These are phyloP conservation scores for Drosophila azteca DNA, from an alignment of 1,140 invertebrate species.

Conservation along the genomic window DNA sequence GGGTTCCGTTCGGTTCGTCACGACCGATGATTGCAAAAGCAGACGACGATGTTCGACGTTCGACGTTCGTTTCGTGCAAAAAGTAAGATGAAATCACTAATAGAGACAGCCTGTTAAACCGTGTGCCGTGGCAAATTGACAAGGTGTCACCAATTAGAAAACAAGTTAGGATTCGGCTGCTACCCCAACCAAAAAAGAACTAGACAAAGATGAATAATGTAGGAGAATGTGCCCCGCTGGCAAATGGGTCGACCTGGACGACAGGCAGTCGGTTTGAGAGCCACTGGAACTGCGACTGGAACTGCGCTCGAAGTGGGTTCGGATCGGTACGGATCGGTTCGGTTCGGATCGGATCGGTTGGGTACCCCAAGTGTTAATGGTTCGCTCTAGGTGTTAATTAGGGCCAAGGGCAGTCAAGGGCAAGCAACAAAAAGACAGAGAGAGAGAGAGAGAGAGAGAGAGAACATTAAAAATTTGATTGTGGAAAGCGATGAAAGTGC, in stretches of 20 bases:
- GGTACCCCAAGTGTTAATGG: conserved; percentile 76
- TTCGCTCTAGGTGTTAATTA: conserved; percentile 73
- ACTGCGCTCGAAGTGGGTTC: too few relatives aligned
- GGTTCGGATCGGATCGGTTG: conserved; percentile 6
- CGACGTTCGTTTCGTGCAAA: conserved; percentile 14
- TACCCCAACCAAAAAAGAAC: conserved; percentile 18
- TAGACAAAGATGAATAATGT: conserved; percentile 10
- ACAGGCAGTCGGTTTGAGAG: conserved; percentile 49
- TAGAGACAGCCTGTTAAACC: conserved; percentile 73
- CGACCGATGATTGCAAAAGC: conserved; percentile 65
- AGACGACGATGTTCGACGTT: conserved; percentile 4
- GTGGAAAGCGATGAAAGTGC: conserved; percentile 73
- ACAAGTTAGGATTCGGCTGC: conserved; percentile 57
- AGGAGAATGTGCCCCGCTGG: conserved; percentile 35
- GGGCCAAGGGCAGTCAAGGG: conserved; percentile 60
- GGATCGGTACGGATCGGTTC: not conserved
- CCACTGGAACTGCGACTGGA: conserved; percentile 32
- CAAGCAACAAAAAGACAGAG: not conserved
- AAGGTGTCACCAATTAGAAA: conserved; percentile 81
- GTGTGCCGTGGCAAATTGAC: conserved; percentile 76
- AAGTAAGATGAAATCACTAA: conserved; percentile 50
- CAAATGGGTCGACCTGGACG: conserved; percentile 17
- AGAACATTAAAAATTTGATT: conserved; percentile 45
- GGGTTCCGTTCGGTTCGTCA: conserved; percentile 31
- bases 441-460: conserved; percentile 5